Base-by-base conservation (phyloP, 2,888 invertebrate species). In the Ctenicera cuprea region DNA sequence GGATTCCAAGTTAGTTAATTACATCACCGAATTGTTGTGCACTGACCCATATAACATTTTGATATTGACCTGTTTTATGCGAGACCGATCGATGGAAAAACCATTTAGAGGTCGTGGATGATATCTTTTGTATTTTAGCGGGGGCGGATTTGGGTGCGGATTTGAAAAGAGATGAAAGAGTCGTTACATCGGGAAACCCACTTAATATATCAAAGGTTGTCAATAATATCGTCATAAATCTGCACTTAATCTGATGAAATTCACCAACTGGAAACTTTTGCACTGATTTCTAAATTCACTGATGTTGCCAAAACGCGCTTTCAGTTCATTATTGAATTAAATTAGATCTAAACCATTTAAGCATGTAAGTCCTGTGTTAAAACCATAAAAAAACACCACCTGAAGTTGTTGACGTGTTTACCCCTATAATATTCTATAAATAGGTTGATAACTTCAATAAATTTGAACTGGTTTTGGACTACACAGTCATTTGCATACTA, bases 51-150 rank as follows among this genome's bases (percentile, higher is more conserved):
- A 38, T 67, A 57, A 14, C 26, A 1, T 33, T n/a, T 45, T 66
- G 65, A 57, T 61, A 66, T 72, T 72, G 67, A 72, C 72, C 72
- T 72, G 41, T 38, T 37, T 59, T 59, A 14, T 38, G 12, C 26
- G 11, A 33, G 33, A 33, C 67, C 41, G 54, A 57, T 67, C 67
- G 67, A 67, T 67, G 67, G 22, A 26, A 65, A n/a, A 63, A 45
- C 45, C 30, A 16, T 63, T 63, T 63, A n/a, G 63, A 63, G 63
- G 63, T 54, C 54, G 30, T n/a, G 45, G 45, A 45, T 45, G 30
- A 54, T 54, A 54, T 54, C 54, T 54, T 22, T 16, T n/a, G 7
- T 54, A 26, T 30, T 54, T 14, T 16, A 2, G 18, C 52, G n/a
- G 30, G 30, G 30, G n/a, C 14, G 54, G 30, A 26, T 22, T 50